Evolutionary conservation across 2,113 vertebrate genomes (phyloP).

Genomic region (Delphinus delphis): DNA sequence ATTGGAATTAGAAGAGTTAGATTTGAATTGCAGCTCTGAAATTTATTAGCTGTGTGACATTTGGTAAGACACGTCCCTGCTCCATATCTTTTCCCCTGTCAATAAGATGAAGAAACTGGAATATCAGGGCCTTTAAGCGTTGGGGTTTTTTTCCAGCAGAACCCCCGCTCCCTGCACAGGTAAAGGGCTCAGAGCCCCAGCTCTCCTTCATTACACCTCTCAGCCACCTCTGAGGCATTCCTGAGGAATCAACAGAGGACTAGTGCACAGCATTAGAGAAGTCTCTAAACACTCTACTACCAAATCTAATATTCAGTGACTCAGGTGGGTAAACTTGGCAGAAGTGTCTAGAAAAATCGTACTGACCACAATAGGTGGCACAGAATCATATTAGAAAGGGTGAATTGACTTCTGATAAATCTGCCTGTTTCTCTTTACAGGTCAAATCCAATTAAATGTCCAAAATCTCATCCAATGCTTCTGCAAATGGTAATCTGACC

Average conservation of each 20-base stretch:
- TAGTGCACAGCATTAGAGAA: neutral
- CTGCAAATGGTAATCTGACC: neutral
- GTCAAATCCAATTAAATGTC: slow-evolving; percentile 36
- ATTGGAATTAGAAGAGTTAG: neutral
- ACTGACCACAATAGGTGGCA: slow-evolving; percentile 11
- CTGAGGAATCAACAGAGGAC: neutral
- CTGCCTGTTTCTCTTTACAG: neutral
- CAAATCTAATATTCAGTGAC: neutral
- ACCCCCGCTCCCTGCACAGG: neutral
- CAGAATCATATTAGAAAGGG: slow-evolving; percentile 9
- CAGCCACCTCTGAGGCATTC: neutral
- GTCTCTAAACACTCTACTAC: neutral
- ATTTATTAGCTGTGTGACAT: neutral
- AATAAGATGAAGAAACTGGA: slow-evolving; percentile 26
- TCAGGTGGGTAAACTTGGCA: neutral
- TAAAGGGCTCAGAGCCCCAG: neutral
- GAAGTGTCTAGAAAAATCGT: slow-evolving; percentile 1
- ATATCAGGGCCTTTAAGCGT: neutral
- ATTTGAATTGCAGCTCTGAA: slow-evolving; percentile 18
- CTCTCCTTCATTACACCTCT: neutral
- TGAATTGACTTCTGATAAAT: slow-evolving; percentile 36
- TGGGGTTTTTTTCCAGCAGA: neutral
- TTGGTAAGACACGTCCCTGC: neutral
- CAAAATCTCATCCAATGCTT: neutral
- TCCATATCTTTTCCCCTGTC: neutral